Evolutionary conservation across 2,797 vertebrate species (phyloP), one percentile per base, ranked within the genome.

Genomic region (Acipenser transmontanus): DNA sequence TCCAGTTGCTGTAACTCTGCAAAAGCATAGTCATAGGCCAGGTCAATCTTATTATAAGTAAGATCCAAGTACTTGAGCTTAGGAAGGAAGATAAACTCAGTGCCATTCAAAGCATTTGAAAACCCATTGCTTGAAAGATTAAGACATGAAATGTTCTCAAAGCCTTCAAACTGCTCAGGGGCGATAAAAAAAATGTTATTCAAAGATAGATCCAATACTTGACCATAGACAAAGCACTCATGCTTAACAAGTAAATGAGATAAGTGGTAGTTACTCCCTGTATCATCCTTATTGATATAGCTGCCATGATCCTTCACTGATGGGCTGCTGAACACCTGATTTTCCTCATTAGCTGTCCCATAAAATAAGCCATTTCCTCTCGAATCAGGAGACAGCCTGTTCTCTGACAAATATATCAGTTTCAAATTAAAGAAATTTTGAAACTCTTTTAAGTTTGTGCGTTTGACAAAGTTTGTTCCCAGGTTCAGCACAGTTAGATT

Each of bases 381-480:
- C 1, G 75, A 60, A 10, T 70, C 67, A 1, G 90, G 90, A 65
- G 89, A 89, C 66, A 94, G 81, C 63, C 89, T 87, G 71, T 92
- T 94, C 77, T 89, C 91, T 65, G 87, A 85, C 1, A 95, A 90
- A 73, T 89, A 90, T 74, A 93, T 87, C 66, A 82, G 57, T 60
- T 72, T 82, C 63, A 90, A 62, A 0, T 86, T 75, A 63, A 62
- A 2, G 8, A 93, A 81, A 1, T 83, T 56, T 1, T 51, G 62
- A 73, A 95, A 93, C 47, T 91, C 17, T 0, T 47, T 50, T n/a
- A 88, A 70, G 66, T 94, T 7, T 7, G 74, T 87, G 13, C 78
- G 54, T 76, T 94, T 93, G 51, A 99, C 94, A 68, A 98, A 99
- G 77, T 99, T 99, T 20, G 92, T 93, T 7, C 92, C 91, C 0